Conservation (phyloP, 2,113 vertebrate species). For the Ailurus styani region DNA sequence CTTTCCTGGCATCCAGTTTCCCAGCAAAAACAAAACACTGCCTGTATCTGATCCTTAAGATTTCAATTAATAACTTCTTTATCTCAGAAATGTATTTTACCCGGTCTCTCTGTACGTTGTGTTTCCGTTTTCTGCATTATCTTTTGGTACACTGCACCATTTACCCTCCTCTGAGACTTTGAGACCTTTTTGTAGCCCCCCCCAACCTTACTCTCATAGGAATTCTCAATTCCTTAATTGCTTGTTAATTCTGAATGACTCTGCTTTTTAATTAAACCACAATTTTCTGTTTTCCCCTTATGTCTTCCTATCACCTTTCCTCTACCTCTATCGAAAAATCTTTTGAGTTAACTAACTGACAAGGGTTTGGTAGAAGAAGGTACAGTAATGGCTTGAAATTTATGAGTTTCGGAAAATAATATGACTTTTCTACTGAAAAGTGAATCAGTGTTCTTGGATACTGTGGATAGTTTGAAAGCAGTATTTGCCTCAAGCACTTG, state of each 20-base stretch:
- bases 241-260: constrained; percentile 53
- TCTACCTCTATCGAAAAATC: background rate
- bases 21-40: constrained; percentile 15
- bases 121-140: constrained; percentile 37
- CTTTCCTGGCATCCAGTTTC: background rate
- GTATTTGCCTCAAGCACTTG: background rate
- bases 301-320: background rate
- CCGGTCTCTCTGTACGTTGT: background rate
- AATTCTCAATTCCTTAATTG: constrained; percentile 51
- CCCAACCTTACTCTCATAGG: constrained; percentile 29
- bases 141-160: constrained; percentile 20
- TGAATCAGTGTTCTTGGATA: background rate
- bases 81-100: background rate
- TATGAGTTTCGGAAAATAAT: background rate
- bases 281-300: background rate
- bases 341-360: background rate
- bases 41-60: constrained; percentile 5
- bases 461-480: background rate
- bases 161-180: constrained; percentile 42
- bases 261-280: constrained; percentile 61
- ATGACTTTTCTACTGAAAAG: background rate
- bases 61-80: constrained; percentile 53
- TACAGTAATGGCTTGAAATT: background rate
- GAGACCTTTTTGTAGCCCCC: background rate
- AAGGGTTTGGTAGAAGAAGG: background rate